A percentile compares a stretch with the other conserved stretches of the same genome.
Evolutionary conservation across 2,113 vertebrate genomes (phyloP).

Genomic region (Spea bombifrons): DNA sequence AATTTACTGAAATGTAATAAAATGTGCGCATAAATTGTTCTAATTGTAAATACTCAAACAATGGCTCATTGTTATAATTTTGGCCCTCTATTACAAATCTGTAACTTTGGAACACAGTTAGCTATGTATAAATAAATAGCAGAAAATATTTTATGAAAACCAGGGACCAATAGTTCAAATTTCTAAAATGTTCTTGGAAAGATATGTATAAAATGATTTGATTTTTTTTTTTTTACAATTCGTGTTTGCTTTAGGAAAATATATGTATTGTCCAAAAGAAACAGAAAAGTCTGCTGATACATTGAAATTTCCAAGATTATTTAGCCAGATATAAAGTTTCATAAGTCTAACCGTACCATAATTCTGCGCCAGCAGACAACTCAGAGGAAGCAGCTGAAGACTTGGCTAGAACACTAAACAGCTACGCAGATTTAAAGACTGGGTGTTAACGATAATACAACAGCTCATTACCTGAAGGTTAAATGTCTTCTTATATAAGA

Average conservation of each 20-base stretch:
- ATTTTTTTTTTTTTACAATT: neutral
- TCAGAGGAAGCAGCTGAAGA: constrained; percentile 26
- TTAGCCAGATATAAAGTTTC: constrained; percentile 22
- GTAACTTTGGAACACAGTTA: neutral
- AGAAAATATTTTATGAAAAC: neutral
- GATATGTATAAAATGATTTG: neutral
- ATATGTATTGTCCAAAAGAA: constrained; percentile 14
- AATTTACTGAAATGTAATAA: no score
- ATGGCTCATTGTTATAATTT: neutral
- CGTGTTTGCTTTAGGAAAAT: constrained; percentile 27
- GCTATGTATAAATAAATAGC: neutral
- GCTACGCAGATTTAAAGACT: constrained; percentile 9
- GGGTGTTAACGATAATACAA: constrained; percentile 5
- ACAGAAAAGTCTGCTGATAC: constrained; percentile 38
- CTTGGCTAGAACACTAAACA: constrained; percentile 14
- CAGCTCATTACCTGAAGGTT: constrained; percentile 27
- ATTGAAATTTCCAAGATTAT: constrained; percentile 40
- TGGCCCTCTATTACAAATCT: neutral
- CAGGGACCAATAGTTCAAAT: neutral
- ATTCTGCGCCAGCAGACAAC: constrained; percentile 37
- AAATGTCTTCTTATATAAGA: neutral
- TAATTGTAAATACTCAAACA: neutral
- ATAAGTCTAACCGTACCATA: constrained; percentile 2
- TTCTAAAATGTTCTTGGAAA: constrained; percentile 6
- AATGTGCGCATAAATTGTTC: no score